Percentiles rank a stretch among this genome's conserved stretches.
These are phyloP conservation scores for Meghimatium bilineatum DNA, from an alignment of 2,888 invertebrate genomes.

Conservation along the genomic window DNA sequence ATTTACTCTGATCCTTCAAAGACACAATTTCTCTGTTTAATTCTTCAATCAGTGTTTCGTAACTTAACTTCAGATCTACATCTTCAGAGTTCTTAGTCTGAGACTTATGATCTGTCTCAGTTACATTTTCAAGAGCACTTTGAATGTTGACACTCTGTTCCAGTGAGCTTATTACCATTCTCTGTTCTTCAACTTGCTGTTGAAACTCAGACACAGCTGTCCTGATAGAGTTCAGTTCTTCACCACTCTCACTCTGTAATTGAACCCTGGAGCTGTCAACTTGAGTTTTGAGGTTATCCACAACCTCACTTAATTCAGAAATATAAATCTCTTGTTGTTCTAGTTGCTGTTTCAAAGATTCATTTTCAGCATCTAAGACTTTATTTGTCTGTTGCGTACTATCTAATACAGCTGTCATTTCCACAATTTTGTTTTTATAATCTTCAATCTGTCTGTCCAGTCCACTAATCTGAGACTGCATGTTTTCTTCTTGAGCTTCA, in stretches of 20 bases:
- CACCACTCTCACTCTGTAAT: slow-evolving; percentile 45
- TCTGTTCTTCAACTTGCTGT: slow-evolving; percentile 46
- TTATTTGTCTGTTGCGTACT: slow-evolving; percentile 18
- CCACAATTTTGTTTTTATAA: slow-evolving; percentile 36
- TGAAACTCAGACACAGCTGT: slow-evolving; percentile 47
- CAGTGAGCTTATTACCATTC: slow-evolving; percentile 16
- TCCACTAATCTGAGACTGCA: slow-evolving; percentile 39
- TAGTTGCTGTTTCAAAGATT: slow-evolving; percentile 20
- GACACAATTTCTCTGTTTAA: slow-evolving; percentile 44
- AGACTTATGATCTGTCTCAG: slow-evolving; percentile 8
- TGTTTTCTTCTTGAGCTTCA: slow-evolving; percentile 23
- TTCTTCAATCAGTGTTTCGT: slow-evolving; percentile 38
- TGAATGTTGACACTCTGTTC: slow-evolving; percentile 24
- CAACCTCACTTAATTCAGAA: slow-evolving; percentile 30
- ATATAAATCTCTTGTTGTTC: slow-evolving; percentile 33
- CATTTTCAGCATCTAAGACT: background rate
- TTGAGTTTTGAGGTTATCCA: slow-evolving; percentile 38
- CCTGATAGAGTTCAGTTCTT: slow-evolving; percentile 51
- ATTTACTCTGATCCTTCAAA: slow-evolving; percentile 47
- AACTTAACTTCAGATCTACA: slow-evolving; percentile 26
- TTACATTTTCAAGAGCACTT: slow-evolving; percentile 7
- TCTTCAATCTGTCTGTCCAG: slow-evolving; percentile 41
- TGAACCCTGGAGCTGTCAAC: slow-evolving; percentile 32
- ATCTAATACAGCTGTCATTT: slow-evolving; percentile 35
- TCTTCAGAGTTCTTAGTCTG: slow-evolving; percentile 23